Conservation (phyloP, 2,888 invertebrate species). For the Philhelius pedissequus region DNA sequence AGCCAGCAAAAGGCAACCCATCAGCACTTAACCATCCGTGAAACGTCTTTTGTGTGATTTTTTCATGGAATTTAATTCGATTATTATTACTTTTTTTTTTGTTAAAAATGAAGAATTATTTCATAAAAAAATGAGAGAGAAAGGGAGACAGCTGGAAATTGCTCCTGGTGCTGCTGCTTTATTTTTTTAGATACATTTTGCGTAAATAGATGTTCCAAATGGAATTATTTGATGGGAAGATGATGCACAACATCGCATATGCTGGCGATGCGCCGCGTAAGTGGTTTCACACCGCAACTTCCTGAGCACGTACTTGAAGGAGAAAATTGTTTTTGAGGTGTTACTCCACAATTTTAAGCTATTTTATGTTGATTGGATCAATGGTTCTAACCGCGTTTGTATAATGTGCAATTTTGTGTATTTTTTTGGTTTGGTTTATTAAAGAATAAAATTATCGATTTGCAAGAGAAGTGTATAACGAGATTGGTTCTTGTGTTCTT, state of each 20-base stretch:
- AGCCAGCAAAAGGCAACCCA: slow-evolving; percentile 54
- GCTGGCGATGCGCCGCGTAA: slow-evolving; percentile 11
- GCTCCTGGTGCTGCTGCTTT: neutral
- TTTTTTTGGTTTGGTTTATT: neutral
- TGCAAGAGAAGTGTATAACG: neutral
- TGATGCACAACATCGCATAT: neutral
- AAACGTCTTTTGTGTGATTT: slow-evolving; percentile 67
- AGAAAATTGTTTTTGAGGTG: slow-evolving; percentile 66
- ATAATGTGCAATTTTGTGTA: neutral
- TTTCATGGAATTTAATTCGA: slow-evolving; percentile 69
- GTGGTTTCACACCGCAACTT: slow-evolving; percentile 66
- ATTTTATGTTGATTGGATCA: slow-evolving; percentile 65
- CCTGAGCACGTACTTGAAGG: slow-evolving; percentile 59
- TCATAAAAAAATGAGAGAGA: neutral
- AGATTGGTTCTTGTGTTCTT: neutral
- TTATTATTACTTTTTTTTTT: slow-evolving; percentile 31
- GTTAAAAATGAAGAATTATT: neutral
- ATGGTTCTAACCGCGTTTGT: slow-evolving; percentile 42
- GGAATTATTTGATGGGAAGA: slow-evolving; percentile 63
- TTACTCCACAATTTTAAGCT: slow-evolving; percentile 63
- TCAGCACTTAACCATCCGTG: slow-evolving; percentile 67
- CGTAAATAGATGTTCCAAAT: slow-evolving; percentile 63
- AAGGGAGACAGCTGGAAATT: neutral
- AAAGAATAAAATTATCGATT: neutral
- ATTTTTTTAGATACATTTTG: slow-evolving; percentile 27